Base-by-base conservation (phyloP, 2,888 invertebrate genomes). In the Panzeria rudis region DNA sequence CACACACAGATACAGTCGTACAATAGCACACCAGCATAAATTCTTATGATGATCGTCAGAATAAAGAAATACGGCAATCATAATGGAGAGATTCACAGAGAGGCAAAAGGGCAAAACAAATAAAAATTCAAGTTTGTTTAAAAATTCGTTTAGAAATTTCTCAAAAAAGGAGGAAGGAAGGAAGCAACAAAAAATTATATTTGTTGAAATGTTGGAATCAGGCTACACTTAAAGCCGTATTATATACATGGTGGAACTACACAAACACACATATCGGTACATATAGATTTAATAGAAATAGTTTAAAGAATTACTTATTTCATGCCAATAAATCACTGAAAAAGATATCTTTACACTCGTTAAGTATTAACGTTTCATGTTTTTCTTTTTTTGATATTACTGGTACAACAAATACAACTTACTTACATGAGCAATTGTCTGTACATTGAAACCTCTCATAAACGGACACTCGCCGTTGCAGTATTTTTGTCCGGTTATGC, bases 261-360 rank as follows among this genome's bases (percentile, higher is more conserved):
- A 69, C 13, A 54, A 9, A 15, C 41, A 20, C 32, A 68, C 44
- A 17, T 29, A 29, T 29, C 29, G 3, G 17, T 13, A 32, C 23
- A 41, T 29, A 29, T 38, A n/a, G 38, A 52, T 17, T 25, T 66
- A 11, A 56, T 54, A 50, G 15, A 76, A 69, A 76, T 35, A 54
- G 35, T 69, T 71, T 56, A 38, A 69, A 71, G 61, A 71, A 64
- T 69, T 76, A 56, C 76, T 69, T 76, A 76, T 76, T 56, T 54
- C 69, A 71, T 82, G 76, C 47, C 71, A 82, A 82, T 82, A 82
- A 82, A 76, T 76, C 62, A 82, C 62, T 64, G 64, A 20, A 47
- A 69, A 38, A 56, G 25, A 72, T 47, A 71, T 76, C 69, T 82
- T 82, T 69, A 76, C 56, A 66, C 83, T 69, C 56, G 44, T 80